Evolutionary conservation across 2,888 invertebrate species (phyloP), one percentile per base, ranked within the genome.

Genomic region (Netelia virgata): DNA sequence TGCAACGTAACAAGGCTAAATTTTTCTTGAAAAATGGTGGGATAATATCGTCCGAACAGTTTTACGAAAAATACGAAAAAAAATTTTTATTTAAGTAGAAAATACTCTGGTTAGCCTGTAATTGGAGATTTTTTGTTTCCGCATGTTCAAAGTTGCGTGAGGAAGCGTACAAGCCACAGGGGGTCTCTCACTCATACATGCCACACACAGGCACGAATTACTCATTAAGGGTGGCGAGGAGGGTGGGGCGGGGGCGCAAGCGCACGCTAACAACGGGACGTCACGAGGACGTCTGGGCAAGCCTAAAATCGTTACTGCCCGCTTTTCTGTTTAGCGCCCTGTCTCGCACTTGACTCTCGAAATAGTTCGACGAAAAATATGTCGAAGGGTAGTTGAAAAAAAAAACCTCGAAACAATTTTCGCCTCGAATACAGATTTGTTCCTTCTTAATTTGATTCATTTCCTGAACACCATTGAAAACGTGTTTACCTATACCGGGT

Each of bases 301-400:
- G 36, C 53, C 75, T 63, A 76, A 85, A 83, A 76, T 85, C 83
- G 68, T 83, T 85, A 76, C 72, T 50, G 28, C 20, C 59, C 55
- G 43, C 18, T 72, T 80, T 76, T 50, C 20, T 59, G 23, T 75
- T 68, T 14, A 47, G 55, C 20, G 10, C 63, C 55, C 47, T 50
- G 11, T 20, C 47, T n/a, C 28, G n/a, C 47, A 9, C 41, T 61
- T 23, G 69, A 41, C 61, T 70, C 23, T 3, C 41, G 43, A 75
- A 77, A 41, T 61, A 57, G 53, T 47, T 61, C 50, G 28, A 1
- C 63, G 1, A n/a, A 53, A 61, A 64, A 28, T 20, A n/a, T 57
- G 3, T 6, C 18, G 9, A 57, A 57, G 11, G 2, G 14, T 64
- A 23, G 16, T 14, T 14, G 10, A 10, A 73, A 41, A 63, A 41